A percentile compares a stretch with the other conserved stretches of the same genome.
Evolutionary conservation across 2,888 invertebrate species (phyloP).

Genomic region (Acrobasis consociella): DNA sequence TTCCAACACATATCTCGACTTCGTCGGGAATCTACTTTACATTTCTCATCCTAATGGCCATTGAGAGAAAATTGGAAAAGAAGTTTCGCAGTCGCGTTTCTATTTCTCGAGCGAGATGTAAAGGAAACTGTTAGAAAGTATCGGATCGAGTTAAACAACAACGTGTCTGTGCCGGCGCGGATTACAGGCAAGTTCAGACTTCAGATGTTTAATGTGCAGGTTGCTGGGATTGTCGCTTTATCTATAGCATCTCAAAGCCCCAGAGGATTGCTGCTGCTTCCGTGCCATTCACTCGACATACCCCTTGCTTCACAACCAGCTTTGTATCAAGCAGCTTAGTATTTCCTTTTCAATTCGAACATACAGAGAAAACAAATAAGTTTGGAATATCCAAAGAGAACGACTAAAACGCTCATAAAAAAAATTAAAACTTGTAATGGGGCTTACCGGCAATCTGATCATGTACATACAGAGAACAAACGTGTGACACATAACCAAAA

Average conservation of each 20-base stretch:
- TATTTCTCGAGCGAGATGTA: constrained; percentile 54
- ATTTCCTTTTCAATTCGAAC: constrained; percentile 7
- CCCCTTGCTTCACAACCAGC: not conserved
- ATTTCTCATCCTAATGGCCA: constrained; percentile 83
- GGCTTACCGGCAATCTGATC: too few species aligned
- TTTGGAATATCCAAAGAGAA: too few species aligned
- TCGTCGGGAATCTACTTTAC: constrained; percentile 79
- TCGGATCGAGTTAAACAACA: constrained; percentile 45
- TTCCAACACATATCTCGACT: constrained; percentile 78
- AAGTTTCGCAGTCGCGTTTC: constrained; percentile 72
- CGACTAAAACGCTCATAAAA: too few species aligned
- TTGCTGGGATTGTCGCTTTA: constrained; percentile 17
- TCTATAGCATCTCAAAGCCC: constrained; percentile 12
- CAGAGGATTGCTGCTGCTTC: constrained; percentile 3
- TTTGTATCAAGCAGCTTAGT: constrained; percentile 5
- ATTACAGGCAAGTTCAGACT: constrained; percentile 17
- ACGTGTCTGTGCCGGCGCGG: constrained; percentile 22
- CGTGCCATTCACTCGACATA: not conserved
- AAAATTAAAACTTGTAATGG: too few species aligned
- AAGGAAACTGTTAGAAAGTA: constrained; percentile 56
- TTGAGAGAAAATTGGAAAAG: constrained; percentile 81
- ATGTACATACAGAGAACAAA: too few species aligned
- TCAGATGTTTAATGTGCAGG: constrained; percentile 19
- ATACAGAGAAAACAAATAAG: not conserved
- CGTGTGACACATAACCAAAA: too few species aligned